Conservation (phyloP, 92 coral and sea anemone species). For the Bergia puertoricense region DNA sequence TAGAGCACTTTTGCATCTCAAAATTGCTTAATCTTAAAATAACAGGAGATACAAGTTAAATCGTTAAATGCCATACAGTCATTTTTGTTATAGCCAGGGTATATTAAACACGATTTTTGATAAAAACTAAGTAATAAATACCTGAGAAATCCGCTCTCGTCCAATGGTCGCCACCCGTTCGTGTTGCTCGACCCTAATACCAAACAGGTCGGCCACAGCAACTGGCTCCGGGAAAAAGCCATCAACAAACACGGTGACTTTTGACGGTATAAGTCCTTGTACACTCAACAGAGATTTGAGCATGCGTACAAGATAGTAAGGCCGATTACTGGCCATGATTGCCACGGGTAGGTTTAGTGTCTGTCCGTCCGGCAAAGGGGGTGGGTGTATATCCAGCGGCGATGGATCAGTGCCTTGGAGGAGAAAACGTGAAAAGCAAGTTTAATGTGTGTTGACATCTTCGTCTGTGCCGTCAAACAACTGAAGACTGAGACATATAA, state of each 20-base stretch:
- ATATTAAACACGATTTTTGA: not conserved
- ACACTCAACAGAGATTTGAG: constrained; percentile 63
- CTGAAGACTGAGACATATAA: no score
- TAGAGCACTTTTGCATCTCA: no score
- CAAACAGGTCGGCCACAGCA: constrained; percentile 61
- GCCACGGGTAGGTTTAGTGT: constrained; percentile 67
- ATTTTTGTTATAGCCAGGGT: no score
- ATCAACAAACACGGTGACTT: constrained; percentile 80
- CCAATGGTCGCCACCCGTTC: constrained; percentile 53
- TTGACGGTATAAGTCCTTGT: constrained; percentile 66
- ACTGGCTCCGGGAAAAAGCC: constrained; percentile 82
- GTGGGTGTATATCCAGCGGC: constrained; percentile 57
- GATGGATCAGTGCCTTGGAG: constrained; percentile 61
- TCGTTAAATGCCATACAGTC: no score
- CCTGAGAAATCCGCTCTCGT: constrained; percentile 80
- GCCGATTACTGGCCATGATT: constrained; percentile 84
- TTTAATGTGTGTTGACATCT: no score
- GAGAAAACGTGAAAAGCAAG: not conserved
- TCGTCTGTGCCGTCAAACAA: no score
- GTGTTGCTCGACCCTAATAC: constrained; percentile 67
- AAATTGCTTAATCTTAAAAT: no score
- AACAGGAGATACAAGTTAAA: no score
- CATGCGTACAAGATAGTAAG: constrained; percentile 81
- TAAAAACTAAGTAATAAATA: not conserved
- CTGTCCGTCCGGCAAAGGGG: constrained; percentile 69